phyloP scores from a whole-genome alignment of 2,113 vertebrate genomes.

The Tylochromis polylepis region DNA sequence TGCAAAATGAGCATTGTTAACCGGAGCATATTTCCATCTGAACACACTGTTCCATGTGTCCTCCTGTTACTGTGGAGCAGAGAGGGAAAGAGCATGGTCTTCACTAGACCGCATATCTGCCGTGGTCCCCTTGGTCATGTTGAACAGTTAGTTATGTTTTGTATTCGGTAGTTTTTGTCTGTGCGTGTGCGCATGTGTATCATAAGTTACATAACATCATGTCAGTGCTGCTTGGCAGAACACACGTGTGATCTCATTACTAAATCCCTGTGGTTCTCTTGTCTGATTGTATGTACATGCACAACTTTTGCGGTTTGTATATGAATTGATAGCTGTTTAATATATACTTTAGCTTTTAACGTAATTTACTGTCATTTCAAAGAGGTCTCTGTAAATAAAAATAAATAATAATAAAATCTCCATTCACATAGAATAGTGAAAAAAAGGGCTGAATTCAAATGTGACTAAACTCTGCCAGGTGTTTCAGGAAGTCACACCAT shows the following conservation, averaged over 20 bases:
- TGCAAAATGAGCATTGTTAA: background rate
- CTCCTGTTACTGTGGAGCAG: background rate
- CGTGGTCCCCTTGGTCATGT: background rate
- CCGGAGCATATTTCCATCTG: background rate
- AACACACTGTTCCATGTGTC: background rate
- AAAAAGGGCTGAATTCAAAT: background rate
- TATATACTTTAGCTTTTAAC: background rate
- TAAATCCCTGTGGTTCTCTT: background rate
- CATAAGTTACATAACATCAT: constrained; percentile 33
- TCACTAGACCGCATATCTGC: background rate
- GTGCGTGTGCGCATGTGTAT: background rate
- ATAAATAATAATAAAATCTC: background rate
- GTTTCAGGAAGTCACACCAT: background rate
- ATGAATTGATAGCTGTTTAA: background rate
- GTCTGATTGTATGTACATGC: background rate
- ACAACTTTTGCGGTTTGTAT: background rate
- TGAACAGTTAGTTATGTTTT: background rate
- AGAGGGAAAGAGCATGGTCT: background rate
- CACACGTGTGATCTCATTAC: constrained; percentile 14
- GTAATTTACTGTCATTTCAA: background rate
- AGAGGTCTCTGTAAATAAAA: background rate
- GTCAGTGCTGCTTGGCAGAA: constrained; percentile 11
- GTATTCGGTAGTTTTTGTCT: background rate
- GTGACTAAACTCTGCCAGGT: background rate
- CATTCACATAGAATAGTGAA: background rate